Percentiles rank a stretch among this genome's conserved stretches.
phyloP scores from a whole-genome alignment of 2,797 vertebrate species.

The Callimico goeldii region DNA sequence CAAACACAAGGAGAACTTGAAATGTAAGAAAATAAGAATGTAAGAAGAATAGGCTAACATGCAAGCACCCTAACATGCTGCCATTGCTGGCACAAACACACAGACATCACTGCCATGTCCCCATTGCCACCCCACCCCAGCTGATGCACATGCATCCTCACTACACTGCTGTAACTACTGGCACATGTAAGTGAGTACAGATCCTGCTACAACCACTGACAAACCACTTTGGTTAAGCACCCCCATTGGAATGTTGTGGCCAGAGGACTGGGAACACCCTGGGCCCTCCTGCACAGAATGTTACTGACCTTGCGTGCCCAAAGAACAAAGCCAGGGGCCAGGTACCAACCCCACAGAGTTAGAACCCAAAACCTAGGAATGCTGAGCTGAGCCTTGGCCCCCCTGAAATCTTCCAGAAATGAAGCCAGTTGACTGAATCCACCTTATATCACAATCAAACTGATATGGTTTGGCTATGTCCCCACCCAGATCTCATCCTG shows the following conservation, averaged over 20 bases:
- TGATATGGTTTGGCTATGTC: not conserved
- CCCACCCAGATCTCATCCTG: not conserved
- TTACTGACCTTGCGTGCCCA: not conserved
- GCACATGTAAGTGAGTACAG: fast-evolving
- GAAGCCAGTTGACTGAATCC: not conserved
- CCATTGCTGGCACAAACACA: not conserved
- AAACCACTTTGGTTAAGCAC: not conserved
- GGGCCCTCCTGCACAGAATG: not conserved
- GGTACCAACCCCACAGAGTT: not conserved
- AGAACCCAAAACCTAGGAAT: not conserved
- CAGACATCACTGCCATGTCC: not conserved
- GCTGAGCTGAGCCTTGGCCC: not conserved
- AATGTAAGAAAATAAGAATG: not conserved
- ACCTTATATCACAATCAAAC: not conserved
- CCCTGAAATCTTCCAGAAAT: not conserved
- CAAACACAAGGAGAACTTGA: not conserved
- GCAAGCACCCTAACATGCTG: not conserved
- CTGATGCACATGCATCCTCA: not conserved
- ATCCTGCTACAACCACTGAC: not conserved
- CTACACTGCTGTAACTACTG: not conserved
- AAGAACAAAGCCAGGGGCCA: not conserved
- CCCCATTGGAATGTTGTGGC: not conserved
- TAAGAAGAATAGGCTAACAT: not conserved
- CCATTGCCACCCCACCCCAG: not conserved
- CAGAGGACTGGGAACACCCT: not conserved